phyloP scores from a whole-genome alignment of 2,797 vertebrate genomes.

The Ctenochaetus hawaiiensis region DNA sequence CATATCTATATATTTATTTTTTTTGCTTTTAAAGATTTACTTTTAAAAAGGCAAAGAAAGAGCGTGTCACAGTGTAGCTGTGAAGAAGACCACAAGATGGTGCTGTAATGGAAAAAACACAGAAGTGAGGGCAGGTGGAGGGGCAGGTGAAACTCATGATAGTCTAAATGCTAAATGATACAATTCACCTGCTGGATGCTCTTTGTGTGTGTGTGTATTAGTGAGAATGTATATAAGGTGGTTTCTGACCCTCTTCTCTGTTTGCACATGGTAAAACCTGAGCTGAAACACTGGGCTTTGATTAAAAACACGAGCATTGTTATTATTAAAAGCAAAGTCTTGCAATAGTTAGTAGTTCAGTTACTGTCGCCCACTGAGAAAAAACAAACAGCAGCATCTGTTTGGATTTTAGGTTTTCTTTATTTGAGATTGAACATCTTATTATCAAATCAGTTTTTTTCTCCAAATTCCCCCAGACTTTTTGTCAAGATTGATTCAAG shows the following conservation, averaged over 20 bases:
- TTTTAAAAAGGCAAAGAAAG: not conserved
- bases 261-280: not conserved
- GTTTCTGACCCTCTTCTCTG: not conserved
- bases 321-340: not conserved
- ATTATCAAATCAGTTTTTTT: not conserved
- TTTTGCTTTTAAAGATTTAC: not conserved
- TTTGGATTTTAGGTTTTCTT: not conserved
- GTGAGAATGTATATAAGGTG: not conserved
- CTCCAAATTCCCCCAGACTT: not conserved
- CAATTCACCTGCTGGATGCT: not conserved
- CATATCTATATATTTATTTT: not conserved
- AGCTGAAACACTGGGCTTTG: not conserved
- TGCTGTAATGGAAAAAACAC: not conserved
- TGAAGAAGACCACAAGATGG: constrained; percentile 31
- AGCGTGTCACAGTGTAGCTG: not conserved
- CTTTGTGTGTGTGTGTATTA: not conserved
- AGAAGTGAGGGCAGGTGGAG: not conserved
- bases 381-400: not conserved
- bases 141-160: not conserved
- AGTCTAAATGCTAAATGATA: not conserved
- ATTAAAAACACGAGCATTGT: not conserved
- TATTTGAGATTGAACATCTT: not conserved
- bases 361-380: not conserved
- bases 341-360: not conserved
- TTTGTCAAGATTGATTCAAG: not conserved